These are phyloP conservation scores for Numenius arquata DNA, from an alignment of 2,113 vertebrate genomes.

Conservation along the genomic window DNA sequence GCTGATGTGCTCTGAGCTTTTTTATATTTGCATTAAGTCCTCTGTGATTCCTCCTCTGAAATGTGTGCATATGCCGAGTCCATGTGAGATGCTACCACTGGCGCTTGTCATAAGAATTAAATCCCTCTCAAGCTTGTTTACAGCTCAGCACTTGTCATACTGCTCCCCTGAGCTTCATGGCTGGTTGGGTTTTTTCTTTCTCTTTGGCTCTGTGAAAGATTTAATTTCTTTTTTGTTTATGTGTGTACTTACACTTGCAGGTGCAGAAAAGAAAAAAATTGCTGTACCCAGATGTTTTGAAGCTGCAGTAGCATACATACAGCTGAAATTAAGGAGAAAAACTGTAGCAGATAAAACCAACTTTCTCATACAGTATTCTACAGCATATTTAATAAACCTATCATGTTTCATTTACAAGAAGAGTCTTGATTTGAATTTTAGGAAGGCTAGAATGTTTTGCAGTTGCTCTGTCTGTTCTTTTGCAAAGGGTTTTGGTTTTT, in stretches of 20 bases:
- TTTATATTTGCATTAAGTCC: constrained; percentile 73
- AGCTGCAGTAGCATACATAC: constrained; percentile 62
- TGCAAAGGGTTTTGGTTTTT: not conserved
- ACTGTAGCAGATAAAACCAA: constrained; percentile 37
- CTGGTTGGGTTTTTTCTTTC: constrained; percentile 54
- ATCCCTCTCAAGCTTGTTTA: constrained; percentile 83
- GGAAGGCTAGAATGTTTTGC: constrained; percentile 25
- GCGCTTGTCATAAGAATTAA: constrained; percentile 83
- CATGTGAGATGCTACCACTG: constrained; percentile 76
- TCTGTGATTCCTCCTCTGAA: constrained; percentile 69
- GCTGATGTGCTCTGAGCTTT: constrained; percentile 59
- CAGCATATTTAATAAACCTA: constrained; percentile 58
- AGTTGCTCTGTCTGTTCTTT: constrained; percentile 9
- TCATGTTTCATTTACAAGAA: constrained; percentile 38
- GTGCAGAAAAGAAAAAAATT: constrained; percentile 75
- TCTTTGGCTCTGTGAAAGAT: constrained; percentile 70
- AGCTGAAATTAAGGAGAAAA: constrained; percentile 73
- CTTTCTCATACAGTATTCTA: constrained; percentile 26
- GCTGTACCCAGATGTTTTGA: constrained; percentile 77
- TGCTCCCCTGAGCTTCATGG: constrained; percentile 79
- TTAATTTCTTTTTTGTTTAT: constrained; percentile 81
- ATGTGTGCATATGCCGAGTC: constrained; percentile 76
- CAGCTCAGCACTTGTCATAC: constrained; percentile 81
- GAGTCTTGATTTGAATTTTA: constrained; percentile 24
- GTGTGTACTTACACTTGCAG: constrained; percentile 77